Evolutionary conservation across 1,140 invertebrate genomes (phyloP).

Genomic region (Ylistrum balloti): DNA sequence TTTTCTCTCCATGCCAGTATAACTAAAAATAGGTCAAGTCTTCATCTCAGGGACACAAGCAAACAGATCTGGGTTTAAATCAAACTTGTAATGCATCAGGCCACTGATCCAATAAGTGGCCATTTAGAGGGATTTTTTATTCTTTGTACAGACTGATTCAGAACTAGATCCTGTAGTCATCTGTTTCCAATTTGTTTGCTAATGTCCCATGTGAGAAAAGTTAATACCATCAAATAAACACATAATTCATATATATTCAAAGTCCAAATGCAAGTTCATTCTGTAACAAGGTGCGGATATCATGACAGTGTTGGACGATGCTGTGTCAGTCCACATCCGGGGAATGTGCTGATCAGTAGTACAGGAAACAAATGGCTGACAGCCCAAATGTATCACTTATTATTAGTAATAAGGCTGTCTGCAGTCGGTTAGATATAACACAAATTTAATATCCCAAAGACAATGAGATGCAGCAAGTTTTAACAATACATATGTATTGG

Average conservation of each 20-base stretch:
- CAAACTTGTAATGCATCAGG: background rate
- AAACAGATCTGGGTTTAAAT: background rate
- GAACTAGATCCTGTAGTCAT: background rate
- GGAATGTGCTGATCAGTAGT: background rate
- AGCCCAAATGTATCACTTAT: slow-evolving; percentile 17
- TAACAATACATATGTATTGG: background rate
- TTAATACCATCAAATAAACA: slow-evolving; percentile 24
- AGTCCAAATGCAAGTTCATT: background rate
- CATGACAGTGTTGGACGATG: slow-evolving; percentile 10
- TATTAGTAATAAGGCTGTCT: background rate
- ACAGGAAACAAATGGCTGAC: background rate
- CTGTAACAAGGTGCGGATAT: background rate
- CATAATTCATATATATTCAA: slow-evolving; percentile 26
- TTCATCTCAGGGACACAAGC: background rate
- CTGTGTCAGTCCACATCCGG: background rate
- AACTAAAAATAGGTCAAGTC: slow-evolving; percentile 10
- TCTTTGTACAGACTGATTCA: background rate
- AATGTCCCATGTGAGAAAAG: slow-evolving; percentile 27
- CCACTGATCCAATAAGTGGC: background rate
- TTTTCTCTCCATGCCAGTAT: slow-evolving; percentile 14
- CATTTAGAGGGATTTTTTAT: background rate
- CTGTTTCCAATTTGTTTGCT: slow-evolving; percentile 34
- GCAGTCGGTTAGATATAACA: background rate
- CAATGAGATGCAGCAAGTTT: background rate
- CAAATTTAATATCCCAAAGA: background rate